Percentiles rank a stretch among this genome's conserved stretches.
Evolutionary conservation across 2,797 vertebrate genomes (phyloP).

Genomic region (Eidolon dupreanum): DNA sequence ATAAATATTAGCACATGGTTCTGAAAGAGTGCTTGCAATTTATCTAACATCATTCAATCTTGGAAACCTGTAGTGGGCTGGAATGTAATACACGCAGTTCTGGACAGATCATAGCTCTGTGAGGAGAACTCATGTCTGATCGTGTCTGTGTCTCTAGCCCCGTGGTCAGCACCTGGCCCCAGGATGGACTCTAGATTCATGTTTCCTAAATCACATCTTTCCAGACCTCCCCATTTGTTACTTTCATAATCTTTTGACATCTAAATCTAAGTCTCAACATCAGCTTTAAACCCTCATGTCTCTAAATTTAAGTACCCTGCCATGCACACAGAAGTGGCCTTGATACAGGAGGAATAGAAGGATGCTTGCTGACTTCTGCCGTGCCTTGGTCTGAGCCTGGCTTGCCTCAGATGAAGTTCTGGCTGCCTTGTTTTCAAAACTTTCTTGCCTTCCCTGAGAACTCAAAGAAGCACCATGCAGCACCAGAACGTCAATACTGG

Average conservation of each 20-base stretch:
- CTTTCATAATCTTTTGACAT: conserved; percentile 6
- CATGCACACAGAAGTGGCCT: not conserved
- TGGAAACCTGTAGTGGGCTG: not conserved
- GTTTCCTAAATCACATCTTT: not conserved
- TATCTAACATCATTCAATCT: not conserved
- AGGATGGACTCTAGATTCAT: not conserved
- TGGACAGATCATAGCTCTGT: not conserved
- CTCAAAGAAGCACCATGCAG: not conserved
- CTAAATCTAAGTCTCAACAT: not conserved
- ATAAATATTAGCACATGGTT: not conserved
- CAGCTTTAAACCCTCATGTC: not conserved
- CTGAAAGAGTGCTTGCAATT: not conserved
- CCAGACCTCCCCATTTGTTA: not conserved
- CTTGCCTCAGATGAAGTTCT: not conserved
- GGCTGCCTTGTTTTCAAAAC: not conserved
- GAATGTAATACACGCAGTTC: accelerated
- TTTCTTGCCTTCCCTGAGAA: not conserved
- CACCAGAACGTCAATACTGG: not conserved
- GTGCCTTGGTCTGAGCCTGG: not conserved
- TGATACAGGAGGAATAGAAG: not conserved
- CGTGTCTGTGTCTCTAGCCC: not conserved
- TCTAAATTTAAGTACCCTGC: not conserved
- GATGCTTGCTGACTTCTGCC: not conserved
- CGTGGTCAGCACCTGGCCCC: not conserved
- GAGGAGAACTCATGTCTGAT: not conserved